A percentile compares a stretch with the other conserved stretches of the same genome.
Evolutionary conservation across 2,113 vertebrate genomes (phyloP).

Genomic region (Gambusia affinis): DNA sequence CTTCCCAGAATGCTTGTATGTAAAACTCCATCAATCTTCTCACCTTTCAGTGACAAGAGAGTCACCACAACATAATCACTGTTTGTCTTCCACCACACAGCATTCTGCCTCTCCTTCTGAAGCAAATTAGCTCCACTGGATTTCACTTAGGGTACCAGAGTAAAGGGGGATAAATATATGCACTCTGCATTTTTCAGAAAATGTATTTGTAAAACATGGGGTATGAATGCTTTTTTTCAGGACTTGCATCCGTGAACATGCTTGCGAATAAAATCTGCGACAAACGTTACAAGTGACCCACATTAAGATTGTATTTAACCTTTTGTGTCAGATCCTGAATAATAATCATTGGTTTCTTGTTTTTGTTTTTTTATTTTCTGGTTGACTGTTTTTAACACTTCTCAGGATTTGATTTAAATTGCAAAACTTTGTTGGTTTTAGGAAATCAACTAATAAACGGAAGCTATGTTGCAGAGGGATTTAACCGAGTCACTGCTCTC

Average conservation of each 20-base stretch:
- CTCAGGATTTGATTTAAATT: background rate
- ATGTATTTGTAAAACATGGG: no score
- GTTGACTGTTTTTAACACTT: background rate
- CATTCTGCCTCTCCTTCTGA: no score
- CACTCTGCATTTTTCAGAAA: no score
- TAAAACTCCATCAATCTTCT: background rate
- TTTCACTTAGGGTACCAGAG: background rate
- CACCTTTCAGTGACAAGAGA: background rate
- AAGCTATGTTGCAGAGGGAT: background rate
- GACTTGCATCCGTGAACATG: no score
- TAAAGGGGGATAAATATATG: no score
- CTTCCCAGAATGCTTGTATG: no score
- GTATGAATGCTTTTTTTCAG: no score
- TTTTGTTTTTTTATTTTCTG: background rate
- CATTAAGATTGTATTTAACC: background rate
- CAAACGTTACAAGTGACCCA: background rate
- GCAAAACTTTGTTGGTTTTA: background rate
- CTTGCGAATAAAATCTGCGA: no score
- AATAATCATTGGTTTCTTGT: background rate
- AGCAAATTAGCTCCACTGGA: background rate
- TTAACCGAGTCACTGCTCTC: conserved; percentile 7
- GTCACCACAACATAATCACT: background rate
- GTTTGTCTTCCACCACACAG: background rate
- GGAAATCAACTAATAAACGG: no score
- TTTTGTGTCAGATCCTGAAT: background rate